Base-by-base conservation (phyloP, 2,113 vertebrate genomes). In the Catagonus wagneri region DNA sequence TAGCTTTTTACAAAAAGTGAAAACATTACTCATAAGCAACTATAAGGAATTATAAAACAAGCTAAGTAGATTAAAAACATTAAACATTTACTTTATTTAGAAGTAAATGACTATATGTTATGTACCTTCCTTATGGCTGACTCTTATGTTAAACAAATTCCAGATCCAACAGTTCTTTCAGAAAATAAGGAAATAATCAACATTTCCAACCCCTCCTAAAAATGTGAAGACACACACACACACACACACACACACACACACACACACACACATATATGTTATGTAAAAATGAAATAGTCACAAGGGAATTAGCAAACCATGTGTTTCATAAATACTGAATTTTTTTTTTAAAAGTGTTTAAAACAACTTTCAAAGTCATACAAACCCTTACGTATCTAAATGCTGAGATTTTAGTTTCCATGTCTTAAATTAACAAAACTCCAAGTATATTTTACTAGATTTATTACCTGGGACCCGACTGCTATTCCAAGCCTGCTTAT, bases 391-490 rank as follows among this genome's bases (percentile, higher is more conserved):
- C 0, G 17, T 6, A 97, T 89, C 36, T 71, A 97, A 98, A 98
- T 60, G 81, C 65, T 90, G 78, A 97, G 81, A 90, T 90, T 97
- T 58, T 61, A 83, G 79, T 83, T 94, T 96, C 79, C 86, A 83
- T 80, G 92, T 44, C 97, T 98, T 92, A 92, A 94, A 93, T 96
- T 98, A 97, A 88, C 63, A 97, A 96, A 98, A 98, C 95, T 63
- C 92, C 14, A 95, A 96, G 76, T 92, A 96, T 97, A 96, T 93
- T 89, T 97, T 95, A 96, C 61, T 95, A 95, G 97, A 98, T 98
- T 75, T 98, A 98, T 80, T 60, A 95, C 85, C 78, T 96, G 71
- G 69, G 96, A 96, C 95, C 61, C 95, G 93, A 97, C 96, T 90
- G 34, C 78, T 65, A 84, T 78, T 79, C 79, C 0, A 88, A 96